Base-by-base conservation (phyloP, 2,797 vertebrate species). In the Aphelocoma californica region DNA sequence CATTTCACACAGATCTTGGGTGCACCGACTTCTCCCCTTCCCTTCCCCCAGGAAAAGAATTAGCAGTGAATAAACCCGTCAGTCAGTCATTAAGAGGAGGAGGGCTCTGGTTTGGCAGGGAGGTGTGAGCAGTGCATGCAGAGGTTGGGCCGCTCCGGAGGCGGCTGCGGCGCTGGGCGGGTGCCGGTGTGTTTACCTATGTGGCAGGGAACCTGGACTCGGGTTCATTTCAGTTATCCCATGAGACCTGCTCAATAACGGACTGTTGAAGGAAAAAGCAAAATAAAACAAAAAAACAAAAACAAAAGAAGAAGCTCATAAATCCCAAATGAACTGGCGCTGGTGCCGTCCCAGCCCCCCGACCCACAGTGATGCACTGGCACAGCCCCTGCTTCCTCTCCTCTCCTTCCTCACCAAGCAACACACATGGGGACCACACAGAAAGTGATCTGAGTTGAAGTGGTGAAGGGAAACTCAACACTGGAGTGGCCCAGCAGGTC, bases 181-280 rank as follows among this genome's bases (percentile, higher is more conserved):
- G 95, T 94, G 96, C 83, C 32, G 81, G 74, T 82, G 75, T 92
- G 93, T 97, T 98, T 99, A 99, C 99, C 99, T 99, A 99, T 97
- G 97, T 98, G 97, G 98, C 96, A 98, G 98, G 98, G 98, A 96
- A 90, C 97, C 97, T 97, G 98, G 98, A 97, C 97, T 97, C 98
- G 96, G 98, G 98, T 97, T 98, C 98, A 97, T 98, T 98, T 99
- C 99, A 99, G 99, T 99, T 99, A 98, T 99, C 99, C 99, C 98
- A 99, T 98, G 98, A 98, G 97, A 99, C 98, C 99, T 99, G 99
- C 98, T 99, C 99, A 98, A 98, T 99, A 98, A 99, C 98, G 98
- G 99, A 99, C 99, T 99, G 98, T 98, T 95, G 97, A 97, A 98
- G 97, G 98, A 98, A 92, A 97, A 98, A 96, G 98, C 97, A 98